phyloP scores from a whole-genome alignment of 2,888 invertebrate species.

The Drosophila planitibia region DNA sequence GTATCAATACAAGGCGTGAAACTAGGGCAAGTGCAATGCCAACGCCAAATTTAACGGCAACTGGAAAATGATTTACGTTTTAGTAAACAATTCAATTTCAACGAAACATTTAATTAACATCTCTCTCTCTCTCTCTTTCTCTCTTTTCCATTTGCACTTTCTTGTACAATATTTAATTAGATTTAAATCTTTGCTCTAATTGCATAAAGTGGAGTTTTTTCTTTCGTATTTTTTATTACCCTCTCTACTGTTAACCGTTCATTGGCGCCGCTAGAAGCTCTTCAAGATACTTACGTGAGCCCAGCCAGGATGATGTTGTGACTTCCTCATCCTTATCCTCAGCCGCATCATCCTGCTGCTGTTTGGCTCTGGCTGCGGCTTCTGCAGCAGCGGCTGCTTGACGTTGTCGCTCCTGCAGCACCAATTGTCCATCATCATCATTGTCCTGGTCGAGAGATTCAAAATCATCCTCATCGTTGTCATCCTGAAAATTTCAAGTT shows the following conservation, averaged over 20 bases:
- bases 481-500: constrained; percentile 70
- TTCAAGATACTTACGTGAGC: constrained; percentile 80
- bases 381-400: constrained; percentile 64
- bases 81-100: constrained; percentile 46
- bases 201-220: constrained; percentile 54
- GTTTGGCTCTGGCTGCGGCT: constrained; percentile 18
- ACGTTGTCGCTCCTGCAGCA: constrained; percentile 75
- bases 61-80: constrained; percentile 88
- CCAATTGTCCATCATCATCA: constrained; percentile 82
- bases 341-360: constrained; percentile 14
- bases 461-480: constrained; percentile 82
- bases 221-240: constrained; percentile 8
- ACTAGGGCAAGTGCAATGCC: constrained; percentile 93
- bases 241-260: constrained; percentile 45
- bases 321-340: constrained; percentile 58
- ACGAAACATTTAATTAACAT: constrained; percentile 39
- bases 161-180: constrained; percentile 70
- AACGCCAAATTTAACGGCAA: constrained; percentile 94
- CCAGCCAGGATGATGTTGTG: constrained; percentile 76
- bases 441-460: constrained; percentile 84
- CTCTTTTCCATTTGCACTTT: constrained; percentile 82
- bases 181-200: constrained; percentile 1
- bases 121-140: not conserved
- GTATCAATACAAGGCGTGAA: constrained; percentile 94
- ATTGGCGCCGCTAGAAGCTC: constrained; percentile 12